Evolutionary conservation across 2,797 vertebrate species (phyloP).

Genomic region (Dendrocincla fuliginosa): DNA sequence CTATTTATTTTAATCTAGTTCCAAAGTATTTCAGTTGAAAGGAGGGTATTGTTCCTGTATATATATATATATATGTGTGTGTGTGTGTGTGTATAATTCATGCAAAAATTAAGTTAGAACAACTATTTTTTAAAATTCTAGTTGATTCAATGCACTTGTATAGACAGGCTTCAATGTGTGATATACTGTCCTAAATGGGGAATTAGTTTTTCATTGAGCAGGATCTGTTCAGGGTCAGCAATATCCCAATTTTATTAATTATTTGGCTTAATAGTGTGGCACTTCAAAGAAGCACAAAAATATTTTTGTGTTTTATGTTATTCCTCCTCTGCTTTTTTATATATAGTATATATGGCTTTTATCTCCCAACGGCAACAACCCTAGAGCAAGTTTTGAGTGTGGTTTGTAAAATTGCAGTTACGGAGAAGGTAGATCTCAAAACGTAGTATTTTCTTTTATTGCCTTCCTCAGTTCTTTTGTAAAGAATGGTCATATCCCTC

Average conservation of each 20-base stretch:
- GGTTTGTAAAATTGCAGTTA: neutral
- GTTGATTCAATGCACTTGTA: neutral
- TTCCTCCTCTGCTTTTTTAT: neutral
- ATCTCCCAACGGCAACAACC: neutral
- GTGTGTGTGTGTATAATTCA: neutral
- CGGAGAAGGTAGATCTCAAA: neutral
- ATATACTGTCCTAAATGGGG: neutral
- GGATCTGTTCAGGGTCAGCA: neutral
- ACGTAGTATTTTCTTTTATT: neutral
- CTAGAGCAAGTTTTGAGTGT: neutral
- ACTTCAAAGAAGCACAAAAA: neutral
- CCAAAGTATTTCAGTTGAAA: neutral
- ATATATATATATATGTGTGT: too few species aligned
- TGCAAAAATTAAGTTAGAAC: neutral
- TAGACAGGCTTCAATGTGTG: neutral
- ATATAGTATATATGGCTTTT: neutral
- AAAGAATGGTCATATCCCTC: neutral
- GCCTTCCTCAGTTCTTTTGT: neutral
- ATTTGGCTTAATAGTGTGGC: neutral
- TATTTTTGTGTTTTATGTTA: neutral
- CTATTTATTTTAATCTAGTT: neutral
- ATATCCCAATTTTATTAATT: neutral
- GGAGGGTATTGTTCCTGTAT: neutral
- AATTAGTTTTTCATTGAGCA: neutral
- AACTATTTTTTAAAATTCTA: neutral